These are phyloP conservation scores for Sinelater perroti DNA, from an alignment of 2,888 invertebrate genomes.

Conservation along the genomic window DNA sequence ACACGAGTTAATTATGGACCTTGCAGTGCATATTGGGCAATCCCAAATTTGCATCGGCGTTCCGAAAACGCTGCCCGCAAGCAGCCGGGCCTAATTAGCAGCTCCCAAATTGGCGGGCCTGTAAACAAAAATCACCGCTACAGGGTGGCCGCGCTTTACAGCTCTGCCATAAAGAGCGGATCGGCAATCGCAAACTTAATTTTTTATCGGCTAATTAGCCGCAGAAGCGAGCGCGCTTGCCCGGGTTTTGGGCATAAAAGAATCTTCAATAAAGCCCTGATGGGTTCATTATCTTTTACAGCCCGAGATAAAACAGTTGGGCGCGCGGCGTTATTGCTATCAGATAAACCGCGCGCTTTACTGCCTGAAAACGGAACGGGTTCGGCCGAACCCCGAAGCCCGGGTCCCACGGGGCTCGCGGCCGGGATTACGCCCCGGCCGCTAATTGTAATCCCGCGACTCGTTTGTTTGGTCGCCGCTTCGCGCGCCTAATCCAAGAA, in stretches of 20 bases:
- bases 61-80: no score
- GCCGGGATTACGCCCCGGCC: constrained; percentile 1
- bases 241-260: constrained; percentile 15
- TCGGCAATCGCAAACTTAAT: constrained; percentile 5
- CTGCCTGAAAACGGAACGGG: constrained; percentile 13
- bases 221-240: constrained; percentile 7
- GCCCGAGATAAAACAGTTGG: constrained; percentile 23
- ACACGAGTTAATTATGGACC: no score
- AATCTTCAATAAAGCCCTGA: constrained; percentile 19
- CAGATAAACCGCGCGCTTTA: constrained; percentile 27
- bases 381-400: background rate
- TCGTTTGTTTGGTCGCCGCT: constrained; percentile 16
- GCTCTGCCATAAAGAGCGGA: background rate
- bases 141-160: constrained; percentile 14
- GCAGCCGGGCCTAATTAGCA: no score
- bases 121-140: no score
- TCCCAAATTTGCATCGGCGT: no score
- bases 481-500: constrained; percentile 20
- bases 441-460: constrained; percentile 19
- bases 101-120: no score
- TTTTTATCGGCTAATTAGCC: constrained; percentile 21
- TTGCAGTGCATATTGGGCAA: no score
- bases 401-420: constrained; percentile 1
- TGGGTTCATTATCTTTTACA: constrained; percentile 28
- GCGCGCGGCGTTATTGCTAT: constrained; percentile 17